Percentiles rank a stretch among this genome's conserved stretches.
These are phyloP conservation scores for Platycheirus rosarum DNA, from an alignment of 2,888 invertebrate species.

Conservation along the genomic window DNA sequence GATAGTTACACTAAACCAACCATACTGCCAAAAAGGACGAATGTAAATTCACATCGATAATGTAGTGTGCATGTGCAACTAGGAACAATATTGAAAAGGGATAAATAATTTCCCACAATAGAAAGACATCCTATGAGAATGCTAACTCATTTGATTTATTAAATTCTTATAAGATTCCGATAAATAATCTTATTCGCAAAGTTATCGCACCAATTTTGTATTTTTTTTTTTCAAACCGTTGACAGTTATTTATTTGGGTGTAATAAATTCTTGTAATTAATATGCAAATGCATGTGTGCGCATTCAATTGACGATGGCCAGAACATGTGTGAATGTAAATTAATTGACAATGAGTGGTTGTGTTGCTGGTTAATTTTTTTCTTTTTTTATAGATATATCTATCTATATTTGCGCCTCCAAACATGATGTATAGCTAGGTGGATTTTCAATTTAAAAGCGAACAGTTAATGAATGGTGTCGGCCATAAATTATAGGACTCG, in stretches of 20 bases:
- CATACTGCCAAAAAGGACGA: constrained; percentile 21
- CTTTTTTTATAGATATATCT: background rate
- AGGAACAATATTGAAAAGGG: constrained; percentile 2
- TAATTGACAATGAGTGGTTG: constrained; percentile 55
- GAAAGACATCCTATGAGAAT: no score
- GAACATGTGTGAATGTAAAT: constrained; percentile 51
- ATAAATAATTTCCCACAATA: constrained; percentile 16
- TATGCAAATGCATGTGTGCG: constrained; percentile 58
- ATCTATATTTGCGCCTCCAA: background rate
- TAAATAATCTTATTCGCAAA: no score
- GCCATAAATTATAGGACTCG: constrained; percentile 67
- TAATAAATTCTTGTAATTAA: constrained; percentile 63
- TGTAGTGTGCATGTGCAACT: constrained; percentile 33
- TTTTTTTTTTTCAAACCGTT: constrained; percentile 33
- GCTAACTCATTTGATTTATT: background rate
- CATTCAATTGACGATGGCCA: constrained; percentile 42
- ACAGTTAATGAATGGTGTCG: constrained; percentile 69
- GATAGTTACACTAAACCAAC: constrained; percentile 33
- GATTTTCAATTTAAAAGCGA: constrained; percentile 56
- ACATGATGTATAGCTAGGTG: constrained; percentile 49
- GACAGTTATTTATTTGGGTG: constrained; percentile 57
- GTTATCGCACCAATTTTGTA: no score
- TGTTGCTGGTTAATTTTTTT: constrained; percentile 11
- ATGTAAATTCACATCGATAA: constrained; percentile 19
- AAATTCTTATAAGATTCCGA: constrained; percentile 39